Conservation (phyloP, 2,113 vertebrate genomes). For the Struthidea cinerea region DNA sequence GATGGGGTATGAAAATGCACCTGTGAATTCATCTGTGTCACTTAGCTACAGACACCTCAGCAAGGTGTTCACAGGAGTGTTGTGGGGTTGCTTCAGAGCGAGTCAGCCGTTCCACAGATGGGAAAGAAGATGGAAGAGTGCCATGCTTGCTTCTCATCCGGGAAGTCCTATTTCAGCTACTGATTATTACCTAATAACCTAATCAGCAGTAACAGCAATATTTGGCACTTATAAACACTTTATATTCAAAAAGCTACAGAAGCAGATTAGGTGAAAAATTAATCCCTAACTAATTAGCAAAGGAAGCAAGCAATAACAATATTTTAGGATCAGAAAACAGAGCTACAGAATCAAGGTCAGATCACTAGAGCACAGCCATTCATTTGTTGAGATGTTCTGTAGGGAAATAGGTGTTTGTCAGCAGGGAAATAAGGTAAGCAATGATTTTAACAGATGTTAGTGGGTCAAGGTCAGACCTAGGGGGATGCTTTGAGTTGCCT, state of each 20-base stretch:
- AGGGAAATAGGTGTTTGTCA: not conserved
- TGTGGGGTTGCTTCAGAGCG: rapidly evolving
- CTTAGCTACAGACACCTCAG: not conserved
- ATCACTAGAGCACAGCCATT: not conserved
- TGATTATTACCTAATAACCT: slow-evolving; percentile 54
- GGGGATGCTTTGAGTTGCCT: not conserved
- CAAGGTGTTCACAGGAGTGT: not conserved
- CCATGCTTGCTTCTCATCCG: not conserved
- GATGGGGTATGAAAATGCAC: not conserved
- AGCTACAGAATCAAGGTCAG: not conserved
- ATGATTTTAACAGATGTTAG: not conserved
- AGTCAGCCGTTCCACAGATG: not conserved
- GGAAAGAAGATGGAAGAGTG: not conserved
- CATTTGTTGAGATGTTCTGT: not conserved
- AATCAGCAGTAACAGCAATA: slow-evolving; percentile 49
- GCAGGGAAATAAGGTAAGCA: not conserved
- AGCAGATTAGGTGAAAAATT: slow-evolving; percentile 37
- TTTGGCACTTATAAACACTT: slow-evolving; percentile 32
- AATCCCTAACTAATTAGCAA: slow-evolving; percentile 24
- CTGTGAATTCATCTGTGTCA: not conserved
- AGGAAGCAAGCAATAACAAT: not conserved
- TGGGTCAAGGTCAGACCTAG: not conserved
- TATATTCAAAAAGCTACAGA: slow-evolving; percentile 29
- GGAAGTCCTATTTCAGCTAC: slow-evolving; percentile 35
- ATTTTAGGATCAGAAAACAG: not conserved